These are phyloP conservation scores for Pachyuromys duprasi DNA, from an alignment of 2,797 vertebrate genomes.

Conservation along the genomic window DNA sequence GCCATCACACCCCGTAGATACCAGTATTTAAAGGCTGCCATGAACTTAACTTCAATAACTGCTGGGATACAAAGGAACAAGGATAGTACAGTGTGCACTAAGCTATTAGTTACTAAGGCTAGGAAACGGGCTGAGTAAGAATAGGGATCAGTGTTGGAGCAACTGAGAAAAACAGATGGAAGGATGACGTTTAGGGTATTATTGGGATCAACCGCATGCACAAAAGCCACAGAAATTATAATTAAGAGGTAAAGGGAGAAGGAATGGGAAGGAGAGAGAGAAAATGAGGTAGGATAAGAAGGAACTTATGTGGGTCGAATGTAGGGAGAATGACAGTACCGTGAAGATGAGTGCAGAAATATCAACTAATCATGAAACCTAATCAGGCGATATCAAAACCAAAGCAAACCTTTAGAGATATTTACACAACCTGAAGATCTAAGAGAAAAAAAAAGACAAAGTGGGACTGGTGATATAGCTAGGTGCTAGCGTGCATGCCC, in stretches of 20 bases:
- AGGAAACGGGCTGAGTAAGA: background rate
- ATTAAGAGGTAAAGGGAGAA: background rate
- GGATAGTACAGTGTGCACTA: background rate
- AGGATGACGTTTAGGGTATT: too few relatives aligned
- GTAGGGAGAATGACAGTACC: background rate
- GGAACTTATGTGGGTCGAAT: background rate
- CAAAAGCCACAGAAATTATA: background rate
- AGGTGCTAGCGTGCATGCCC: background rate
- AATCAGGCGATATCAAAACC: background rate
- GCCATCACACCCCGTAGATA: background rate
- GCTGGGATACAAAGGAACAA: background rate
- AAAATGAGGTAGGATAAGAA: background rate
- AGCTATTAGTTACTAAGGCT: background rate
- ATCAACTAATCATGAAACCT: background rate
- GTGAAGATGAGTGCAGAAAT: background rate
- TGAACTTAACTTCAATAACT: background rate
- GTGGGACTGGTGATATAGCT: background rate
- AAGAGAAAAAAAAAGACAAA: background rate
- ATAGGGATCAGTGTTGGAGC: background rate
- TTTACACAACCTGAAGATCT: background rate
- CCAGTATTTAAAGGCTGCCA: background rate
- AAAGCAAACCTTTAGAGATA: background rate
- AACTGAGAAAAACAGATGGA: background rate
- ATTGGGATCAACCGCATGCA: too few relatives aligned
- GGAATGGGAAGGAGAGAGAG: background rate